Percentiles rank a stretch among this genome's conserved stretches.
Conservation (phyloP, 2,113 vertebrate species). For the Apteryx owenii region DNA sequence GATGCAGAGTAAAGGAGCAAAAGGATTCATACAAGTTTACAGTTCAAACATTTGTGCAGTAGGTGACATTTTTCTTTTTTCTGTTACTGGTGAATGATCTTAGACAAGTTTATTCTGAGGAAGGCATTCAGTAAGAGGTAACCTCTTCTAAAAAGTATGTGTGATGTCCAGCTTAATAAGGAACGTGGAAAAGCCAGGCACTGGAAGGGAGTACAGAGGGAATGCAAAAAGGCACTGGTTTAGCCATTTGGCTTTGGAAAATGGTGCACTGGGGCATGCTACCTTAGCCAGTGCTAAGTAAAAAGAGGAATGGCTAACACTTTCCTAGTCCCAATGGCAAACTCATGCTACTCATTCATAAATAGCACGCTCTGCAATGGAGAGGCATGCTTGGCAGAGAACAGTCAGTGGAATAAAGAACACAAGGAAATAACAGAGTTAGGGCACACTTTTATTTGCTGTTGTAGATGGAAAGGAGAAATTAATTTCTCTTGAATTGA, state of each 20-base stretch:
- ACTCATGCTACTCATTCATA: accelerated
- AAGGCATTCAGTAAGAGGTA: background rate
- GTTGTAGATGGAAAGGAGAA: background rate
- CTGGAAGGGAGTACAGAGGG: background rate
- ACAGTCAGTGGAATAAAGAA: background rate
- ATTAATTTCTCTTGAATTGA: background rate
- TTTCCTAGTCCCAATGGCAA: background rate
- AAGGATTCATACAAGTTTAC: background rate
- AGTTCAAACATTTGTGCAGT: background rate
- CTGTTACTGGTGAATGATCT: background rate
- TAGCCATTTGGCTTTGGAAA: background rate
- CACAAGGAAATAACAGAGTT: background rate
- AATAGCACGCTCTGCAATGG: background rate
- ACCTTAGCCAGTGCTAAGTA: background rate
- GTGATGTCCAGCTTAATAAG: background rate
- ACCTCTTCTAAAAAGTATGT: background rate
- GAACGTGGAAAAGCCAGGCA: background rate
- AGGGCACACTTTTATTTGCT: accelerated
- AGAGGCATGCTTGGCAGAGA: background rate
- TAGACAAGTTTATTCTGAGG: background rate
- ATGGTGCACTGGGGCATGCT: accelerated
- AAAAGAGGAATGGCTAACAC: background rate
- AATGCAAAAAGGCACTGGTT: background rate
- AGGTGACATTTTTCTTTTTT: background rate
- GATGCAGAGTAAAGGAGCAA: background rate